These are phyloP conservation scores for Matsumyia berberina DNA, from an alignment of 2,888 invertebrate genomes.

Conservation along the genomic window DNA sequence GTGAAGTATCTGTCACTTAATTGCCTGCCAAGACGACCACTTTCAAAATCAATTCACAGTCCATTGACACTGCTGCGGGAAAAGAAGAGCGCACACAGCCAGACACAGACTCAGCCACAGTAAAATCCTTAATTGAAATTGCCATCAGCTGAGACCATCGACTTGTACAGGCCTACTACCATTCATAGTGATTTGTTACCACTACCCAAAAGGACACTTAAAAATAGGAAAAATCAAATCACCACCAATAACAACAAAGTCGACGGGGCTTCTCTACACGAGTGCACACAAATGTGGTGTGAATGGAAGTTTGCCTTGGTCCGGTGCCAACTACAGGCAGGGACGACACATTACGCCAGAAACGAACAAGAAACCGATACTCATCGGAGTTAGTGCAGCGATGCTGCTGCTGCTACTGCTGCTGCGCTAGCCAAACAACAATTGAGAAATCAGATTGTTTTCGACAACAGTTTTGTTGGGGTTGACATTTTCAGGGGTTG, in stretches of 20 bases:
- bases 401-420: too few species aligned
- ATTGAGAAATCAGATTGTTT: conserved; percentile 64
- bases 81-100: too few species aligned
- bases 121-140: conserved; percentile 55
- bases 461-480: conserved; percentile 23
- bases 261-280: conserved; percentile 46
- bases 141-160: conserved; percentile 22
- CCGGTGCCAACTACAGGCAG: conserved; percentile 48
- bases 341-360: conserved; percentile 2
- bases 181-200: conserved; percentile 63
- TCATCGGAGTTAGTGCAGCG: conserved; percentile 34
- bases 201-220: conserved; percentile 42
- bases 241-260: conserved; percentile 4
- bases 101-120: conserved; percentile 22
- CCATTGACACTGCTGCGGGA: conserved; percentile 28
- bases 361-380: conserved; percentile 10
- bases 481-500: conserved; percentile 48
- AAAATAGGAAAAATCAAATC: conserved; percentile 48
- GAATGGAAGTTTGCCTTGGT: conserved; percentile 66
- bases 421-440: conserved; percentile 56
- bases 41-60: conserved; percentile 44
- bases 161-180: conserved; percentile 39
- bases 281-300: conserved; percentile 71
- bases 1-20: conserved; percentile 57
- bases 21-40: conserved; percentile 29